phyloP scores from a whole-genome alignment of 2,888 invertebrate genomes.

The Andrena dorsata region DNA sequence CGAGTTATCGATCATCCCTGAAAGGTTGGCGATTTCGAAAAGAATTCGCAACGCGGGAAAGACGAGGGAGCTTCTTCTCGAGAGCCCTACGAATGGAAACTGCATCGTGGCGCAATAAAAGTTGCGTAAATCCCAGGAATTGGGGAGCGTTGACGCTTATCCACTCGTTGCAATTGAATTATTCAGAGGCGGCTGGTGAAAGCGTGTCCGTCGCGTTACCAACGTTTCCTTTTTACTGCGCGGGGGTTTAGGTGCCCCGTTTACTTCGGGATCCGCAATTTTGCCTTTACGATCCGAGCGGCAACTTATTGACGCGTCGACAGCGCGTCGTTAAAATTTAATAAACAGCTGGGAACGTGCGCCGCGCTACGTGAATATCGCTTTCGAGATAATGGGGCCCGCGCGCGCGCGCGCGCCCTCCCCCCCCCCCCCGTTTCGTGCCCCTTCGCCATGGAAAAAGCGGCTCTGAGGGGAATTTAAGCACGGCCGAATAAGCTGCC shows the following conservation, averaged over 20 bases:
- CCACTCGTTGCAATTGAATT: slow-evolving; percentile 26
- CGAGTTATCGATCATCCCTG: not conserved
- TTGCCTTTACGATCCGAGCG: slow-evolving; percentile 35
- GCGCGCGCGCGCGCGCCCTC: too few relatives aligned
- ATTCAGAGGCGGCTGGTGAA: slow-evolving; percentile 21
- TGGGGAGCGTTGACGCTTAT: slow-evolving; percentile 1
- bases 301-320: slow-evolving; percentile 37
- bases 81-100: not conserved
- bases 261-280: slow-evolving; percentile 31
- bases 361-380: slow-evolving; percentile 52
- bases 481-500: slow-evolving; percentile 68
- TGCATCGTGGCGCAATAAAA: slow-evolving; percentile 18
- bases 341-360: slow-evolving; percentile 53
- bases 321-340: slow-evolving; percentile 61
- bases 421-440: not conserved
- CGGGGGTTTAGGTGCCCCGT: slow-evolving; percentile 11
- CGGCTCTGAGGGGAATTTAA: slow-evolving; percentile 72
- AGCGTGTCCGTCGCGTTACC: slow-evolving; percentile 21
- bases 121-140: not conserved
- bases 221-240: slow-evolving; percentile 19
- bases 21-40: too few relatives aligned
- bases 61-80: too few relatives aligned
- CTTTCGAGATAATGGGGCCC: slow-evolving; percentile 52
- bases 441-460: slow-evolving; percentile 36
- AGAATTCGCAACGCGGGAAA: too few relatives aligned